These are phyloP conservation scores for Podarcis siculus DNA, from an alignment of 2,797 vertebrate species.

Conservation along the genomic window DNA sequence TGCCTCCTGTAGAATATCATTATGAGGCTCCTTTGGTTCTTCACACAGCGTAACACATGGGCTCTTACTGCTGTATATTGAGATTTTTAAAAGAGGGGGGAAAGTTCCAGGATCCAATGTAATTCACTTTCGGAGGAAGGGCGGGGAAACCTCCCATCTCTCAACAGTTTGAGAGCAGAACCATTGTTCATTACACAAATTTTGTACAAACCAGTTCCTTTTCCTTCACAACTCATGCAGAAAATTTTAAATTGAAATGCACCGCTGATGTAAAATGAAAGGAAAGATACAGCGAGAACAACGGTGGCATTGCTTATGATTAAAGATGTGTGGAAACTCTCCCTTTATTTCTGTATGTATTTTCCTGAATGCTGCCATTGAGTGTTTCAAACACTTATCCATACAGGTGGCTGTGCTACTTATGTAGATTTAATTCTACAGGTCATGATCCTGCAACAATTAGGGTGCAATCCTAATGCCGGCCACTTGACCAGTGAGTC, in stretches of 20 bases:
- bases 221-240: slow-evolving; percentile 29
- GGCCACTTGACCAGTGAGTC: too few species aligned
- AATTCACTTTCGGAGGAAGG: slow-evolving; percentile 13
- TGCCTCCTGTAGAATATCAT: slow-evolving; percentile 14
- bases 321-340: neutral
- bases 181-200: slow-evolving; percentile 35
- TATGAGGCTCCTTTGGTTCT: neutral
- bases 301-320: neutral
- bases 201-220: slow-evolving; percentile 26
- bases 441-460: neutral
- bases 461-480: too few species aligned
- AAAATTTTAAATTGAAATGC: neutral
- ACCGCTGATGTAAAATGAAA: neutral
- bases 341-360: neutral
- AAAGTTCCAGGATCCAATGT: neutral
- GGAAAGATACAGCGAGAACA: neutral
- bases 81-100: neutral
- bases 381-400: neutral
- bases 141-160: neutral
- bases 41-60: neutral
- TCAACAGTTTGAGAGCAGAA: neutral
- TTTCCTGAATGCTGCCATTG: neutral
- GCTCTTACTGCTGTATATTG: neutral
- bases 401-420: neutral
- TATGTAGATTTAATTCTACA: neutral